A percentile compares a stretch with the other conserved stretches of the same genome.
Evolutionary conservation across 1,140 invertebrate species (phyloP).

Genomic region (Acromyrmex charruanus): DNA sequence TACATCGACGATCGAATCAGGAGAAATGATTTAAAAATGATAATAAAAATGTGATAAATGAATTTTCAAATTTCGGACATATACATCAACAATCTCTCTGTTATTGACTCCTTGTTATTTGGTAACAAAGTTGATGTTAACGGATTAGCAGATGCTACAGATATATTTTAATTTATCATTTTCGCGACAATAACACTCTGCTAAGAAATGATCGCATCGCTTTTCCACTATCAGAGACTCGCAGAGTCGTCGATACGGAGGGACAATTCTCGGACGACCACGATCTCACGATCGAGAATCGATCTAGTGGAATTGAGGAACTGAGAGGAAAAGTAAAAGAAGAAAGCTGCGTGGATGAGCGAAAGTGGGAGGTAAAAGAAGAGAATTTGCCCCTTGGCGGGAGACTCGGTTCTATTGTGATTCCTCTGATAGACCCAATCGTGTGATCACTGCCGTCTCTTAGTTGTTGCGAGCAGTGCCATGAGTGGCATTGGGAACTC

Average conservation of each 20-base stretch:
- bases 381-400: constrained; percentile 49
- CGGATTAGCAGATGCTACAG: not conserved
- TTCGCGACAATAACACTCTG: constrained; percentile 24
- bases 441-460: constrained; percentile 77
- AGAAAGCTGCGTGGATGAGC: not conserved
- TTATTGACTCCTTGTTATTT: too few relatives aligned
- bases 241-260: constrained; percentile 22
- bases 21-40: not conserved
- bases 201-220: constrained; percentile 13
- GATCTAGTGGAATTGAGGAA: constrained; percentile 61
- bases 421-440: constrained; percentile 42
- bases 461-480: constrained; percentile 71
- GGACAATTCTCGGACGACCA: constrained; percentile 57
- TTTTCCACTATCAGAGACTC: not conserved
- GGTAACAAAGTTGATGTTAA: too few relatives aligned
- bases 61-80: too few relatives aligned
- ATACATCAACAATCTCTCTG: too few relatives aligned
- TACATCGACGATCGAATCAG: not conserved
- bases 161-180: constrained; percentile 17
- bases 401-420: constrained; percentile 9
- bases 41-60: not conserved
- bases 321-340: constrained; percentile 41
- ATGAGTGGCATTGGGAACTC: constrained; percentile 39
- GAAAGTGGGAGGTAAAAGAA: not conserved
- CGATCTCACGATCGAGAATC: constrained; percentile 80